phyloP scores from a whole-genome alignment of 2,888 invertebrate species.

The Tetramorium bicarinatum region DNA sequence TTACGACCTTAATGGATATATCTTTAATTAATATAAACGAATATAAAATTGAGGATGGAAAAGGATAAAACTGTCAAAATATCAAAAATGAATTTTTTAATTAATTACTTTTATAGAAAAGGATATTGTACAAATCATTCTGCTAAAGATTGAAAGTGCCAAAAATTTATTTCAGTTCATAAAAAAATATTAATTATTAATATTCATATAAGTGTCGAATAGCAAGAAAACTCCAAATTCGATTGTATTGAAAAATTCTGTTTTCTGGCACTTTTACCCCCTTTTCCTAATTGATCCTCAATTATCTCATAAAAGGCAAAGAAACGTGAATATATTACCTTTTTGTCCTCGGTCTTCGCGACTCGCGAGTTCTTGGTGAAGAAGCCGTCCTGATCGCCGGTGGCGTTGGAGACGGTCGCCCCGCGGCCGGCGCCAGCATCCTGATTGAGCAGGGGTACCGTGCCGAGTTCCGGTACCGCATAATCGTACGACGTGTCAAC shows the following conservation, averaged over 20 bases:
- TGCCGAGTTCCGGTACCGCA: constrained; percentile 92
- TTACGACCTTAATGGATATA: not conserved
- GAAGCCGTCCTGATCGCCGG: constrained; percentile 87
- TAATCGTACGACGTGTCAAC: constrained; percentile 91
- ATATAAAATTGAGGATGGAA: not conserved
- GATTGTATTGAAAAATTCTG: too few relatives aligned
- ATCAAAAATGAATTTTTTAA: too few relatives aligned
- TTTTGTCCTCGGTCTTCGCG: constrained; percentile 86
- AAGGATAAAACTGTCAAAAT: too few relatives aligned
- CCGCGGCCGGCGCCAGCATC: constrained; percentile 84
- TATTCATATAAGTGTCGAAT: too few relatives aligned
- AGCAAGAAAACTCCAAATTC: too few relatives aligned
- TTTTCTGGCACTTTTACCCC: too few relatives aligned
- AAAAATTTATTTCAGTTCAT: too few relatives aligned
- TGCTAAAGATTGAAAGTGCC: too few relatives aligned
- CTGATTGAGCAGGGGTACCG: constrained; percentile 89
- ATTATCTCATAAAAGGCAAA: not conserved
- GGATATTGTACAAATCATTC: too few relatives aligned
- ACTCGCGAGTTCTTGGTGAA: constrained; percentile 85
- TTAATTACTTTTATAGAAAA: too few relatives aligned
- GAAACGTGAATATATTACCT: constrained; percentile 81
- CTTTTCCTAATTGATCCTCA: too few relatives aligned
- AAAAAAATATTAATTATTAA: too few relatives aligned
- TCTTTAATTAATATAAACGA: not conserved
- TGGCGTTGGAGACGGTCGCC: constrained; percentile 84